Evolutionary conservation across 2,888 invertebrate genomes (phyloP), one percentile per base, ranked within the genome.

Genomic region (Seira musarum): DNA sequence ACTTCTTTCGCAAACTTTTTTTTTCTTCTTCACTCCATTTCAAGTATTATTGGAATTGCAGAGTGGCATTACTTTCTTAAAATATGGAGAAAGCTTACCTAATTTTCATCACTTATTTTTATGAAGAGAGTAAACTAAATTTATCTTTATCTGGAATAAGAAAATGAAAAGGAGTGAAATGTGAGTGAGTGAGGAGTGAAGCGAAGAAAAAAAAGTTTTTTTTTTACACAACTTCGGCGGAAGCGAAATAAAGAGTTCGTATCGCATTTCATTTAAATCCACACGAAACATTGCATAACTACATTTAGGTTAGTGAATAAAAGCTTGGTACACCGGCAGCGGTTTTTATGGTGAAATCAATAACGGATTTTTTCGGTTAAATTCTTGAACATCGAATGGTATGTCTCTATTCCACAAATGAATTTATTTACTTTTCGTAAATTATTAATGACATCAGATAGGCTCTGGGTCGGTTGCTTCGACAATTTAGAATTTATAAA

Each of bases 31-130:
- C 70, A 70, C 57, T 53, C 40, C 40, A 40, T 40, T 8, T n/a
- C 40, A 40, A n/a, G n/a, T n/a, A 40, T 61, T 68, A 69, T 76
- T 76, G 76, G 76, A 76, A 76, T 76, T 76, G 69, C 70, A 69
- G 76, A 76, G 76, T 69, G 64, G 68, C 69, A 70, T 68, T 64
- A 76, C 21, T 75, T 22, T 17, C 40, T 40, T 40, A 15, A 67
- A 67, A 66, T 40, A 40, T 8, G 40, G n/a, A 66, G 57, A 57
- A 19, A 40, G 40, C 40, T 40, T 40, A 40, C 40, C n/a, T n/a
- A n/a, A n/a, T n/a, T 19, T 24, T 63, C 63, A 24, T 6, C 6
- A 15, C 21, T 19, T 21, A 17, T 57, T 57, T 57, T 57, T 19
- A n/a, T 24, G 8, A 25, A 30, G 15, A 65, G 30, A 65, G n/a